These are phyloP conservation scores for Schizaphis graminum DNA, from an alignment of 2,888 invertebrate genomes.

Conservation along the genomic window DNA sequence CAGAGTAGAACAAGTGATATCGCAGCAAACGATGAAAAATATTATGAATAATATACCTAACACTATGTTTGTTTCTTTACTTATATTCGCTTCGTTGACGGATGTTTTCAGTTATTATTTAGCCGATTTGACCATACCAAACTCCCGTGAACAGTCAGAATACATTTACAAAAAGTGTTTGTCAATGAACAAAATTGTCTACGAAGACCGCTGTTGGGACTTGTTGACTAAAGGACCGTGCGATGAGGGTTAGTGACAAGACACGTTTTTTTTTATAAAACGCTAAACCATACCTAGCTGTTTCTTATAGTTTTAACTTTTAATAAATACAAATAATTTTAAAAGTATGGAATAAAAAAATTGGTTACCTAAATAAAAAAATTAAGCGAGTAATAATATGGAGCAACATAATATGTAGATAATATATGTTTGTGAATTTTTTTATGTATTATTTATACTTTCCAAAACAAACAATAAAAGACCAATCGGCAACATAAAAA, in stretches of 20 bases:
- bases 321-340: neutral
- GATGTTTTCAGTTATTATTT: constrained; percentile 11
- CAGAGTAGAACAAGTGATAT: neutral
- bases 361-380: neutral
- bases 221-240: constrained; percentile 64
- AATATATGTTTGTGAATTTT: neutral
- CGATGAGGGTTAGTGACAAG: constrained; percentile 35
- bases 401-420: neutral
- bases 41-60: neutral
- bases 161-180: constrained; percentile 39
- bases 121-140: constrained; percentile 40
- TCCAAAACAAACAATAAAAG: neutral
- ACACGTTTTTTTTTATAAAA: neutral
- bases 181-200: constrained; percentile 45
- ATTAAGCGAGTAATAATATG: neutral
- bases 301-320: neutral
- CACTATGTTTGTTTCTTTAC: neutral
- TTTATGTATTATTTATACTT: neutral
- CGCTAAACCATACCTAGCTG: neutral
- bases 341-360: neutral
- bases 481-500: neutral
- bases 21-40: neutral
- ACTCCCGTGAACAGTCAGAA: neutral
- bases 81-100: neutral
- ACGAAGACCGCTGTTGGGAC: constrained; percentile 52